A percentile compares a stretch with the other conserved stretches of the same genome.
These are phyloP conservation scores for Anoplolepis gracilipes DNA, from an alignment of 1,140 invertebrate genomes.

Conservation along the genomic window DNA sequence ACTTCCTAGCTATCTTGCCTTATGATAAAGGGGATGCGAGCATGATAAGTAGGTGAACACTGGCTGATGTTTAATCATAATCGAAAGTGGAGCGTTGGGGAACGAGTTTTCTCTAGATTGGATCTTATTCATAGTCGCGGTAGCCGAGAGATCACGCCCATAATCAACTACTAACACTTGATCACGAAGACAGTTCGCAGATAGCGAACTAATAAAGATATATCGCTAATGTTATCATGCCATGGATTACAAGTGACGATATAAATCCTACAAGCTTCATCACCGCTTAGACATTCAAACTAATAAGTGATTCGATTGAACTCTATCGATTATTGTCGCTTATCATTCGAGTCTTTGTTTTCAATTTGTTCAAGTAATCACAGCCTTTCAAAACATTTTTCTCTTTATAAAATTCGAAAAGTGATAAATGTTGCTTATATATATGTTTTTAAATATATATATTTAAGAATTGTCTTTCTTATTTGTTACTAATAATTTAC, in stretches of 20 bases:
- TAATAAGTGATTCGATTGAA: conserved; percentile 42
- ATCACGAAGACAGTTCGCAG: conserved; percentile 55
- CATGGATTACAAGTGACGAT: conserved; percentile 36
- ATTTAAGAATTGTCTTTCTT: neutral
- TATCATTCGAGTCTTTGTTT: neutral
- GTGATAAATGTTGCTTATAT: neutral
- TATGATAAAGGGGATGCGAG: conserved; percentile 41
- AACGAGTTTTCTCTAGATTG: conserved; percentile 49
- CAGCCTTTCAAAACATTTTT: neutral
- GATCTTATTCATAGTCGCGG: conserved; percentile 35
- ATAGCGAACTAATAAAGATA: conserved; percentile 56
- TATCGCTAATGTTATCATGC: conserved; percentile 50
- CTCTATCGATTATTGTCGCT: conserved; percentile 38
- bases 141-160: conserved; percentile 29
- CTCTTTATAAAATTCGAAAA: neutral
- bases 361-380: neutral
- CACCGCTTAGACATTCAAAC: neutral
- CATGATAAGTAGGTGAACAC: conserved; percentile 57
- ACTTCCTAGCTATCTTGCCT: conserved; percentile 8
- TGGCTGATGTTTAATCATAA: conserved; percentile 52
- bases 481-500: conserved; percentile 10
- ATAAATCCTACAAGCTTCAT: conserved; percentile 43
- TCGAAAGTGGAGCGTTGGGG: conserved; percentile 37
- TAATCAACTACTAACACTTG: conserved; percentile 52
- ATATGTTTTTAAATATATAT: neutral